phyloP scores from a whole-genome alignment of 2,113 vertebrate species.

The Excalfactoria chinensis region DNA sequence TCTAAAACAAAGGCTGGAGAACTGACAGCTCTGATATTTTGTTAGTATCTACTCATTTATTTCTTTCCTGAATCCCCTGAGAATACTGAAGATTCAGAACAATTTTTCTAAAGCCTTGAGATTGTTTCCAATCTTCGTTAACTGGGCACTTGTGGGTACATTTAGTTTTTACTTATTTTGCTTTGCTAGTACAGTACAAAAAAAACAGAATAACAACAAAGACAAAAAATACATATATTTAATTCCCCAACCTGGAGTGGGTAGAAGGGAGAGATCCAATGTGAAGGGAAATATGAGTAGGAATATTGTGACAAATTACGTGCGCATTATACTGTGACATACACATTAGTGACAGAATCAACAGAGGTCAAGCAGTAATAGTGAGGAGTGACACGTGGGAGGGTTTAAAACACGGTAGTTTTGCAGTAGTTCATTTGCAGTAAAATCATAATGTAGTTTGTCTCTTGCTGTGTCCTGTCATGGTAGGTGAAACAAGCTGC shows the following conservation, averaged over 20 bases:
- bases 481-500: not conserved
- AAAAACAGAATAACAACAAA: not conserved
- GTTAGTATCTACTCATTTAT: not conserved
- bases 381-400: not conserved
- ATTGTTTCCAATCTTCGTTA: not conserved
- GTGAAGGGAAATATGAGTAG: not conserved
- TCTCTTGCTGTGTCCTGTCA: not conserved
- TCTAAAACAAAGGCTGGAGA: not conserved
- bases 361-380: not conserved
- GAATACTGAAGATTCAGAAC: not conserved
- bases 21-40: not conserved
- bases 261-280: not conserved
- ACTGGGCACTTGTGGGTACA: rapidly evolving
- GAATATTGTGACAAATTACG: not conserved
- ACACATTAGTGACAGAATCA: not conserved
- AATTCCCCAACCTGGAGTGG: rapidly evolving
- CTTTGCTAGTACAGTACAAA: not conserved
- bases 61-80: not conserved
- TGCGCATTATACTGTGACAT: not conserved
- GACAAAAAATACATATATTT: not conserved
- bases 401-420: not conserved
- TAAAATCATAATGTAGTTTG: not conserved
- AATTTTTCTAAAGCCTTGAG: not conserved
- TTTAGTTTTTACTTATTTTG: not conserved
- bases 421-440: no score